Percentiles rank a stretch among this genome's conserved stretches.
Evolutionary conservation across 92 coral and sea anemone species (phyloP).

Genomic region (Epizoanthus rinbou): DNA sequence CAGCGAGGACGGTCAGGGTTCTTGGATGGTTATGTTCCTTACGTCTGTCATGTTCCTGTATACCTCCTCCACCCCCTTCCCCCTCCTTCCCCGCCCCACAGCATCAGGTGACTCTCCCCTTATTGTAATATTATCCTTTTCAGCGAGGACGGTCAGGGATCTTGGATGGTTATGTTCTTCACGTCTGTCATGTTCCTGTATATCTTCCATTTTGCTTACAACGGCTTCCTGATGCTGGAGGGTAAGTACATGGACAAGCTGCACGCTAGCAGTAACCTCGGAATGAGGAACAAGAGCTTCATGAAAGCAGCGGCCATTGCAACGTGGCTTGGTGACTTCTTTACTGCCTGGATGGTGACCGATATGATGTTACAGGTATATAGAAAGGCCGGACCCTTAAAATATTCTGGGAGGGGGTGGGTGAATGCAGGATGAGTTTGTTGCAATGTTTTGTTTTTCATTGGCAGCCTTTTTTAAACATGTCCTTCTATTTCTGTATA

Average conservation of each 20-base stretch:
- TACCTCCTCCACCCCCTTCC: conserved; percentile 11
- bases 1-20: conserved; percentile 89
- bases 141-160: conserved; percentile 90
- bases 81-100: no score
- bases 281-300: conserved; percentile 79
- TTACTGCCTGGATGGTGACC: conserved; percentile 94
- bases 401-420: no score
- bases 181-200: conserved; percentile 74
- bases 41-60: conserved; percentile 74
- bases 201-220: conserved; percentile 56
- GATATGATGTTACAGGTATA: conserved; percentile 91
- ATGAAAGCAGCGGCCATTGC: conserved; percentile 85
- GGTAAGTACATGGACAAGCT: conserved; percentile 84
- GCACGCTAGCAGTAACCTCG: conserved; percentile 80
- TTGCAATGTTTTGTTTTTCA: no score
- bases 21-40: conserved; percentile 89
- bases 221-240: conserved; percentile 19
- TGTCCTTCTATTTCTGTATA: no score
- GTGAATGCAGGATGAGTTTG: no score
- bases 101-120: no score
- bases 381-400: background rate
- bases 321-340: conserved; percentile 85
- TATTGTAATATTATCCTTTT: conserved; percentile 2
- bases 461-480: no score
- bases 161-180: conserved; percentile 90